Percentiles rank a stretch among this genome's conserved stretches.
These are phyloP conservation scores for Mechanitis mazaeus DNA, from an alignment of 2,888 invertebrate genomes.

Conservation along the genomic window DNA sequence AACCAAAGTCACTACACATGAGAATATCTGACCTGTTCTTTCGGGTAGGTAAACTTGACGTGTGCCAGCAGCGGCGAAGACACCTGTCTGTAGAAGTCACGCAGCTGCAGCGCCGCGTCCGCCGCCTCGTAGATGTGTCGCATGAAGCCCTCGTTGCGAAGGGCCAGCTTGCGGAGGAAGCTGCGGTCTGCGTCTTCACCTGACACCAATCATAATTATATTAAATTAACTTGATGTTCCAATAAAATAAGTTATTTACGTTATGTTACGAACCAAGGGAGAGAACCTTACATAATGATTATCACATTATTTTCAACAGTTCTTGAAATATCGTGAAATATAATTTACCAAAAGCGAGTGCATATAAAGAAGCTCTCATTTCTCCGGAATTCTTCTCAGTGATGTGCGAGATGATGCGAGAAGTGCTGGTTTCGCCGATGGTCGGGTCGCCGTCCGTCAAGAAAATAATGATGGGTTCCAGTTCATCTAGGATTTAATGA, in stretches of 20 bases:
- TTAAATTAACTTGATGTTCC: background rate
- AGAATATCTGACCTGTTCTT: constrained; percentile 54
- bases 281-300: too few relatives aligned
- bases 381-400: constrained; percentile 68
- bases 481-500: constrained; percentile 32
- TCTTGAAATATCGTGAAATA: background rate
- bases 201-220: constrained; percentile 26
- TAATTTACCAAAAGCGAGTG: constrained; percentile 80
- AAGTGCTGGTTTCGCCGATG: constrained; percentile 72
- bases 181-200: constrained; percentile 80
- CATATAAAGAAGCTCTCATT: constrained; percentile 76
- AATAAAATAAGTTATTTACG: too few relatives aligned
- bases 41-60: constrained; percentile 79
- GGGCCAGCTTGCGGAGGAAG: constrained; percentile 80
- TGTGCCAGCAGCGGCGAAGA: constrained; percentile 81
- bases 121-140: constrained; percentile 84
- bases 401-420: constrained; percentile 70
- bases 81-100: constrained; percentile 81
- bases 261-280: too few relatives aligned
- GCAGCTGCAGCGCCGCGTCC: constrained; percentile 80
- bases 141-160: constrained; percentile 81
- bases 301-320: background rate
- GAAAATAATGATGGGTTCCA: constrained; percentile 80
- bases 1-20: too few relatives aligned
- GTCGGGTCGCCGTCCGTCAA: constrained; percentile 82